phyloP scores from a whole-genome alignment of 2,888 invertebrate species.

The Antheraea assamensis region DNA sequence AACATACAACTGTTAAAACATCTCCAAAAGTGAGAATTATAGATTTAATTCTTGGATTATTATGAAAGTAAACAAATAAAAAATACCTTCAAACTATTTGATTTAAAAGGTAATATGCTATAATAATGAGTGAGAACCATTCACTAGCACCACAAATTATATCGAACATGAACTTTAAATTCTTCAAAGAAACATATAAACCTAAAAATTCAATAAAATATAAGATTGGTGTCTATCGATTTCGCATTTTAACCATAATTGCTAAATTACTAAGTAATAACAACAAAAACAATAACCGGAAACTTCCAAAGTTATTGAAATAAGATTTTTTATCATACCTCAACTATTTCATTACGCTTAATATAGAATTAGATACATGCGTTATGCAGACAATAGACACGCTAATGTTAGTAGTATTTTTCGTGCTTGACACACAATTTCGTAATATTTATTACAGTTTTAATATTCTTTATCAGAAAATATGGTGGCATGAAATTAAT shows the following conservation, averaged over 20 bases:
- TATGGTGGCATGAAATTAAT: not conserved
- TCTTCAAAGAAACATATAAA: not conserved
- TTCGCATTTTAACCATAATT: conserved; percentile 40
- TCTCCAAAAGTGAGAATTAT: not conserved
- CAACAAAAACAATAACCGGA: conserved; percentile 42
- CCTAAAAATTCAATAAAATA: not conserved
- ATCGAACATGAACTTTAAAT: no score
- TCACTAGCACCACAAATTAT: no score
- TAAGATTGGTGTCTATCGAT: conserved; percentile 32
- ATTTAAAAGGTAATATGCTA: not conserved
- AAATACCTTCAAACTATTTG: not conserved
- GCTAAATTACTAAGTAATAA: conserved; percentile 34
- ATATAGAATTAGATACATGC: not conserved
- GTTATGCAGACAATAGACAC: conserved; percentile 25
- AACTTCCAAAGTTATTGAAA: conserved; percentile 63
- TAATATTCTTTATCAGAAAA: not conserved
- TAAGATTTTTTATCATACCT: conserved; percentile 54
- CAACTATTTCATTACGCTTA: conserved; percentile 52
- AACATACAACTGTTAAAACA: not conserved
- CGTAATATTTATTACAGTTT: not conserved
- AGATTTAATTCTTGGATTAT: no score
- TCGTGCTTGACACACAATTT: conserved; percentile 42
- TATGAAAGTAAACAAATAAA: not conserved
- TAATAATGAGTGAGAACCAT: not conserved
- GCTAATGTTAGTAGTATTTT: conserved; percentile 27